phyloP scores from a whole-genome alignment of 2,113 vertebrate species.

The Rostratula benghalensis region DNA sequence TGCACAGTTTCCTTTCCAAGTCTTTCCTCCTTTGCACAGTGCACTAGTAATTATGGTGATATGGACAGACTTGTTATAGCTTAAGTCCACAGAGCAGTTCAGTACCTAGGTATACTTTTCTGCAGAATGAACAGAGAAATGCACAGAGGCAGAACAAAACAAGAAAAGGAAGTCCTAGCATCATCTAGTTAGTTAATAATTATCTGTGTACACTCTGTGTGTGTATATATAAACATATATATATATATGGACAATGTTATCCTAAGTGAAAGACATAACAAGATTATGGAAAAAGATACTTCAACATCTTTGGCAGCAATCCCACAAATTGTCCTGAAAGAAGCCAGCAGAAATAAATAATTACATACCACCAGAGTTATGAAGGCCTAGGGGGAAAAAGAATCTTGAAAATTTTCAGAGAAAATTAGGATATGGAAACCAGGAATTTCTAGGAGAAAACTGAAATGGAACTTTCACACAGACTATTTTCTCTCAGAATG shows the following conservation, averaged over 20 bases:
- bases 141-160: not conserved
- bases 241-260: not conserved
- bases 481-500: not conserved
- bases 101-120: not conserved
- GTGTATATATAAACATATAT: not conserved
- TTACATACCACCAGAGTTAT: not conserved
- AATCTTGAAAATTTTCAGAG: constrained; percentile 6
- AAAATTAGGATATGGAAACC: not conserved
- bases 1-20: not conserved
- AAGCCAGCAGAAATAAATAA: constrained; percentile 30
- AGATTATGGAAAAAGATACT: constrained; percentile 44
- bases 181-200: not conserved
- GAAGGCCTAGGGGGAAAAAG: not conserved
- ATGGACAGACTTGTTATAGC: not conserved
- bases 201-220: not conserved
- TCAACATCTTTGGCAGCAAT: constrained; percentile 42
- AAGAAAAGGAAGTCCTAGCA: not conserved
- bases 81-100: not conserved
- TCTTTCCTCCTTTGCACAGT: not conserved
- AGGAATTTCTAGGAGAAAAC: not conserved
- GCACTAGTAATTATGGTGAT: not conserved
- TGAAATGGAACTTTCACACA: not conserved
- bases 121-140: not conserved
- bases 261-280: not conserved
- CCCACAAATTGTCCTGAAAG: constrained; percentile 5